A percentile compares a stretch with the other conserved stretches of the same genome.
Conservation (phyloP, 2,797 vertebrate species). For the Pseudopleuronectes americanus region DNA sequence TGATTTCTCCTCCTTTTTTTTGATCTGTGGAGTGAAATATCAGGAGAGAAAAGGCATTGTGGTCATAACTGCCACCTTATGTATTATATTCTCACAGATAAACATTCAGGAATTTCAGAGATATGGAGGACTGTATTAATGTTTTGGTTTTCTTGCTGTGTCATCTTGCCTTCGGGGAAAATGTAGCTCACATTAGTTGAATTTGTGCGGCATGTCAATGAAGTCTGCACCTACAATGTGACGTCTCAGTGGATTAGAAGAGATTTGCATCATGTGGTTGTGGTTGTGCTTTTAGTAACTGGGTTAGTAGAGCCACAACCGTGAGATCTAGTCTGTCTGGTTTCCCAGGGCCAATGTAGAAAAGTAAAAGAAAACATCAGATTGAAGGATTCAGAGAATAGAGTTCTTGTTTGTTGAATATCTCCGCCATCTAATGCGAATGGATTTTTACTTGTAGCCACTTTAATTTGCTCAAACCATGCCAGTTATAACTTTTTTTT, state of each 20-base stretch:
- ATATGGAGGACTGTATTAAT: background rate
- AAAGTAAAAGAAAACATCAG: no score
- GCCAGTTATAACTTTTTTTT: background rate
- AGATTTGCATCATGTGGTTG: background rate
- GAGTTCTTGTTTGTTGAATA: no score
- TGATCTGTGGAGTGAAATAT: conserved; percentile 35
- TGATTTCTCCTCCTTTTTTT: conserved; percentile 37
- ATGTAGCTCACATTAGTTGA: background rate
- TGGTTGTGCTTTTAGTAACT: no score
- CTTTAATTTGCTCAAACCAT: background rate
- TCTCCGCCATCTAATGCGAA: background rate
- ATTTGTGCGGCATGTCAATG: background rate
- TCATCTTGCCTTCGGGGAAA: background rate
- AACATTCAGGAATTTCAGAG: background rate
- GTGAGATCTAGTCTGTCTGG: no score
- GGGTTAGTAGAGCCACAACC: no score
- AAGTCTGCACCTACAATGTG: background rate
- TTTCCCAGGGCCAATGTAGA: no score
- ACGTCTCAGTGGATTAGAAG: background rate
- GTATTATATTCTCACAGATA: conserved; percentile 12
- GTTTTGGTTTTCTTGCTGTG: background rate
- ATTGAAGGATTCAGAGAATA: no score
- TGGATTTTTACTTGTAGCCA: conserved; percentile 11
- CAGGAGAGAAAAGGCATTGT: conserved; percentile 1
- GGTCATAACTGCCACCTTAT: conserved; percentile 18